A percentile compares a stretch with the other conserved stretches of the same genome.
These are phyloP conservation scores for Scrobipalpa atriplicella DNA, from an alignment of 2,888 invertebrate species.

Conservation along the genomic window DNA sequence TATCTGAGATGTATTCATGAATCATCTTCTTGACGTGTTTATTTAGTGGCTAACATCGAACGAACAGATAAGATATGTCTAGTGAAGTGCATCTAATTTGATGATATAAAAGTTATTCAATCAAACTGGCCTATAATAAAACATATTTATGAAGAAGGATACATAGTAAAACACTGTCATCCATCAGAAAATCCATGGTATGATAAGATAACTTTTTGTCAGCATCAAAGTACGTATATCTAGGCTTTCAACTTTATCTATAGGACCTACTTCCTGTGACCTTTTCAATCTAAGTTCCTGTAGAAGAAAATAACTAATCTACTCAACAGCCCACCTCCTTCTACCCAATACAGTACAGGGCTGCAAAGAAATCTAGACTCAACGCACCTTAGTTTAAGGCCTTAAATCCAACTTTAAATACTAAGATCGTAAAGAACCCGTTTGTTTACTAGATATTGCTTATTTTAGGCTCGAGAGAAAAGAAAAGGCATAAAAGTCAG, in stretches of 20 bases:
- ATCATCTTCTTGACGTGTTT: background rate
- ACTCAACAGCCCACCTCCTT: background rate
- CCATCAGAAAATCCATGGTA: too few species aligned
- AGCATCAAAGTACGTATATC: background rate
- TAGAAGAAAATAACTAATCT: slow-evolving; percentile 1
- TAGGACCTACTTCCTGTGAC: background rate
- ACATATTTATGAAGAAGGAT: too few species aligned
- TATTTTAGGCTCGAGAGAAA: slow-evolving; percentile 11
- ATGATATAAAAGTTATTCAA: background rate
- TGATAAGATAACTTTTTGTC: too few species aligned
- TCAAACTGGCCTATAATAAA: background rate
- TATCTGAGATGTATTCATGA: background rate
- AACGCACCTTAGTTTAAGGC: background rate
- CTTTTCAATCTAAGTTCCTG: slow-evolving; percentile 15
- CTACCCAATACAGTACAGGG: background rate
- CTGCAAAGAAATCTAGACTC: background rate
- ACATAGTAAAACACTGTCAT: too few species aligned
- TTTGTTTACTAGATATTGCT: background rate
- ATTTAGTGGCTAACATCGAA: background rate
- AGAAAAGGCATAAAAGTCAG: slow-evolving; percentile 9
- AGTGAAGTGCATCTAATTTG: background rate
- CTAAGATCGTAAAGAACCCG: background rate
- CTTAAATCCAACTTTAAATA: background rate
- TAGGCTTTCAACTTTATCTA: background rate
- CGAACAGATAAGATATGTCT: background rate